phyloP scores from a whole-genome alignment of 2,797 vertebrate genomes.

The Peromyscus attwateri region DNA sequence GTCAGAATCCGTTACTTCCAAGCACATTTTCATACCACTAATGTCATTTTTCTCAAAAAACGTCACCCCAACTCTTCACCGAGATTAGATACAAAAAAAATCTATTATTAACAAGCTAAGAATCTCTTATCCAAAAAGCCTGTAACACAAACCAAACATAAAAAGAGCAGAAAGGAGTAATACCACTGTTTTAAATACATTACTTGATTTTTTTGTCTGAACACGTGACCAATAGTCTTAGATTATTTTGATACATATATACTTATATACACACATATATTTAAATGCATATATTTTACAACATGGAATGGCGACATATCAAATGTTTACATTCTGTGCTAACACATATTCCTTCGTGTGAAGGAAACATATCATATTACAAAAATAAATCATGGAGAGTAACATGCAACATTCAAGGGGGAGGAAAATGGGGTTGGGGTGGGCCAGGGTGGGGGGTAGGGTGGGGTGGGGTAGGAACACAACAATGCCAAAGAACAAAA shows the following conservation, averaged over 20 bases:
- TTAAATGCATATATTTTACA: constrained; percentile 74
- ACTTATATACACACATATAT: constrained; percentile 62
- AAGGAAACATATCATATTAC: constrained; percentile 78
- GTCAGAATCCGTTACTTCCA: constrained; percentile 48
- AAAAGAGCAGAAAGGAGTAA: constrained; percentile 46
- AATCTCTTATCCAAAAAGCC: constrained; percentile 37
- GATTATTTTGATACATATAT: constrained; percentile 67
- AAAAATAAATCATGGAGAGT: constrained; percentile 76
- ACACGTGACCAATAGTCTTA: constrained; percentile 22
- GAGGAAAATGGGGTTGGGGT: not conserved
- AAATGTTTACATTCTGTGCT: constrained; percentile 72
- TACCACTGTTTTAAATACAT: constrained; percentile 31
- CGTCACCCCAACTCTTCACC: not conserved
- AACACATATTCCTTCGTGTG: constrained; percentile 72
- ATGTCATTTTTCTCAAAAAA: constrained; percentile 13
- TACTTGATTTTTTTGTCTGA: constrained; percentile 53
- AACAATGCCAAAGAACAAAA: constrained; percentile 88
- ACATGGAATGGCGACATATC: constrained; percentile 77
- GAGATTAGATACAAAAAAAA: constrained; percentile 3
- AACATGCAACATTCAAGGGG: constrained; percentile 72
- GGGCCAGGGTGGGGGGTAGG: not conserved
- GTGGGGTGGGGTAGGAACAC: constrained; percentile 70
- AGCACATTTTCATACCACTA: constrained; percentile 27
- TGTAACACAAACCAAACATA: constrained; percentile 34
- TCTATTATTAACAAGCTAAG: constrained; percentile 62